phyloP scores from a whole-genome alignment of 2,888 invertebrate species.

The Leptopilina drosophilae region DNA sequence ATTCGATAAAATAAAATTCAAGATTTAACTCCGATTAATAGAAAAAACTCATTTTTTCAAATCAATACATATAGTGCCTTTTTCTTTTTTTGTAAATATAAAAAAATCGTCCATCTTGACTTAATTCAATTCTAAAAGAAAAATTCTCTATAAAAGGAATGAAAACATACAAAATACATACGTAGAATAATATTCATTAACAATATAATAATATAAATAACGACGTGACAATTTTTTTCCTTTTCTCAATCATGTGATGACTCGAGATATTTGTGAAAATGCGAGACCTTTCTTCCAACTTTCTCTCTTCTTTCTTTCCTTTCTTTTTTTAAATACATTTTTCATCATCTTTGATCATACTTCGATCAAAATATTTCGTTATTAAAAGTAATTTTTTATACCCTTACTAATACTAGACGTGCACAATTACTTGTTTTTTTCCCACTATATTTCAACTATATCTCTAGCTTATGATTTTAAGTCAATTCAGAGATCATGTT shows the following conservation, averaged over 20 bases:
- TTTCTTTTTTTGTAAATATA: background rate
- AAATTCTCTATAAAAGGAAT: constrained; percentile 56
- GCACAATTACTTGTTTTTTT: constrained; percentile 61
- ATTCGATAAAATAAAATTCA: no score
- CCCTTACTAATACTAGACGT: constrained; percentile 70
- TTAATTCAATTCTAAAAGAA: constrained; percentile 54
- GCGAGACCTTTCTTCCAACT: constrained; percentile 64
- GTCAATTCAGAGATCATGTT: constrained; percentile 62
- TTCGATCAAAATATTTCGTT: constrained; percentile 59
- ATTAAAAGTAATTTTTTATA: constrained; percentile 58
- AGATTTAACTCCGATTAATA: no score
- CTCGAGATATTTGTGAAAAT: constrained; percentile 70
- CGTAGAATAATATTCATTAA: constrained; percentile 60
- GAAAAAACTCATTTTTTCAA: no score
- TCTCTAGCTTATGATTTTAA: constrained; percentile 62
- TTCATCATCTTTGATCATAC: constrained; percentile 56
- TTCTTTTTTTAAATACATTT: constrained; percentile 47
- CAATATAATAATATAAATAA: constrained; percentile 62
- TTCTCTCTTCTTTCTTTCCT: constrained; percentile 29
- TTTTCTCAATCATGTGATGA: no score
- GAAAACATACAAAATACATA: constrained; percentile 46
- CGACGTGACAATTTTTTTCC: constrained; percentile 46
- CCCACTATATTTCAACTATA: constrained; percentile 47
- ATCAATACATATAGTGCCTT: background rate
- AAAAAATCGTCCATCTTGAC: constrained; percentile 43